Conservation (phyloP, 2,888 invertebrate species). For the Incurvaria masculella region DNA sequence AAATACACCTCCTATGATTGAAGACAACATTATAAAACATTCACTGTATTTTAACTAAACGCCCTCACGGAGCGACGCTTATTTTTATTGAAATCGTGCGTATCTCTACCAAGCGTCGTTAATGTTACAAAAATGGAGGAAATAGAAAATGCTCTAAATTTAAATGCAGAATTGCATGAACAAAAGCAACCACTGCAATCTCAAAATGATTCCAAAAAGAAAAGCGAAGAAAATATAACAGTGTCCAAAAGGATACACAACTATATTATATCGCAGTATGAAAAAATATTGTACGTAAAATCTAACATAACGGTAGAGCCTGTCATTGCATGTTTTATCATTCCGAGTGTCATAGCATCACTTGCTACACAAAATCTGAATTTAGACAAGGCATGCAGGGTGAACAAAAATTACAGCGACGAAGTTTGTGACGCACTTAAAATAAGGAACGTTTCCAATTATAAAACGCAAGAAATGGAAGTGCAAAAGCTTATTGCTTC, state of each 20-base stretch:
- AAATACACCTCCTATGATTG: too few species aligned
- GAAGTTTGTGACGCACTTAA: slow-evolving; percentile 37
- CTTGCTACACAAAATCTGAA: slow-evolving; percentile 59
- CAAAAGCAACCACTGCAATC: not conserved
- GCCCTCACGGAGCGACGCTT: too few species aligned
- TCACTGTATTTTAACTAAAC: too few species aligned
- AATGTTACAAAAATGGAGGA: slow-evolving; percentile 16
- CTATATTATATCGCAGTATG: slow-evolving; percentile 11
- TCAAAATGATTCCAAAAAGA: not conserved
- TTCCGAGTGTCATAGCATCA: slow-evolving; percentile 61
- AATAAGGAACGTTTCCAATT: slow-evolving; percentile 41
- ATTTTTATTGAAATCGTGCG: too few species aligned
- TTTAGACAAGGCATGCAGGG: slow-evolving; percentile 41
- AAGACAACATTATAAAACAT: too few species aligned
- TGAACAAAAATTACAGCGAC: slow-evolving; percentile 31
- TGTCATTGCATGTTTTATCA: slow-evolving; percentile 65
- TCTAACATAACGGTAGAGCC: slow-evolving; percentile 68
- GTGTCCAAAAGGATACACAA: not conserved
- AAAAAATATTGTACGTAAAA: slow-evolving; percentile 31
- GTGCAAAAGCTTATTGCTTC: slow-evolving; percentile 54
- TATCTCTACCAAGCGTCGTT: too few species aligned
- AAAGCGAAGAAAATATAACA: not conserved
- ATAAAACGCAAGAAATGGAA: slow-evolving; percentile 58
- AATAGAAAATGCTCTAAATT: slow-evolving; percentile 52
- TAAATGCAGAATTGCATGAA: slow-evolving; percentile 37